Percentiles rank a stretch among this genome's conserved stretches.
Conservation (phyloP, 1,140 invertebrate genomes). For the Aphis gossypii region DNA sequence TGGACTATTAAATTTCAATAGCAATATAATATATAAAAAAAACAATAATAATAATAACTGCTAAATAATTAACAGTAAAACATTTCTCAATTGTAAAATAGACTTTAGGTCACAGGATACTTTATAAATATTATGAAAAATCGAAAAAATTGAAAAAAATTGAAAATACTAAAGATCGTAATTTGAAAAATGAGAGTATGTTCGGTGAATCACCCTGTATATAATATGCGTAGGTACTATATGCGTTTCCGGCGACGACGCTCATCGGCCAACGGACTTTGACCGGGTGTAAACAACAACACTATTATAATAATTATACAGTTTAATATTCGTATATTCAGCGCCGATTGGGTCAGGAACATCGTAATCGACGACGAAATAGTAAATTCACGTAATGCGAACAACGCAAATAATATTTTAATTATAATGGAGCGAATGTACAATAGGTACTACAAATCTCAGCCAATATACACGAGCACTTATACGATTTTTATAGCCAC, state of each 20-base stretch:
- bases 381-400: not conserved
- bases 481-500: not conserved
- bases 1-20: not conserved
- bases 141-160: not conserved
- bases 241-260: not conserved
- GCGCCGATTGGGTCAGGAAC: not conserved
- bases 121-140: not conserved
- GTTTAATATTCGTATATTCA: not conserved
- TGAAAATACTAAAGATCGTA: not conserved
- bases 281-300: not conserved
- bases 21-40: not conserved
- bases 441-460: not conserved
- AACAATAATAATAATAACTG: not conserved
- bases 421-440: not conserved
- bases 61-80: not conserved
- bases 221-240: not conserved
- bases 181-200: not conserved
- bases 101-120: not conserved
- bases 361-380: not conserved
- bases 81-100: not conserved
- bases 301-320: not conserved
- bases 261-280: not conserved
- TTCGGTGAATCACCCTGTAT: not conserved
- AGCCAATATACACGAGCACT: not conserved
- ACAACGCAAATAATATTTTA: not conserved